Conservation (phyloP, 2,113 vertebrate genomes). For the Crotalus tigris region DNA sequence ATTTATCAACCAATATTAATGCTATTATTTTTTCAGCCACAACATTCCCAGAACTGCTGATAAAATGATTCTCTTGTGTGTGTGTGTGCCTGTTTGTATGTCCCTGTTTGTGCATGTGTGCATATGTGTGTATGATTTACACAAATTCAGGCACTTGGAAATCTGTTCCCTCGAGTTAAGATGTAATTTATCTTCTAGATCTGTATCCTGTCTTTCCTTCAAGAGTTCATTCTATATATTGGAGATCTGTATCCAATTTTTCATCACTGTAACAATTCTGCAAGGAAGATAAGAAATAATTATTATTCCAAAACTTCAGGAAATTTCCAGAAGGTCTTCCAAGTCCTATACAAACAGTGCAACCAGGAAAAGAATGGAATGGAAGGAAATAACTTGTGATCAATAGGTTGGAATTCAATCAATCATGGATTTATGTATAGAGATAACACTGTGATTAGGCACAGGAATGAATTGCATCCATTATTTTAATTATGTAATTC, state of each 20-base stretch:
- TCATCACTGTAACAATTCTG: not conserved
- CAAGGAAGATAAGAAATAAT: not conserved
- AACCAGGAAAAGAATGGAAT: not conserved
- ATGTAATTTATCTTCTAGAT: not conserved
- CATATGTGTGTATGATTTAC: too few relatives aligned
- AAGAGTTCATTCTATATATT: not conserved
- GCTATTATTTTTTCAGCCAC: not conserved
- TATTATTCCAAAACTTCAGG: not conserved
- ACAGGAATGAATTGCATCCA: not conserved
- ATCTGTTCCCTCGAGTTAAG: not conserved
- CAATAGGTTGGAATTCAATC: not conserved
- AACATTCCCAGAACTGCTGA: not conserved
- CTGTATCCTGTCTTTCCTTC: not conserved
- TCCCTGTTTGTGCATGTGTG: too few relatives aligned
- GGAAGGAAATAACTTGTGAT: not conserved
- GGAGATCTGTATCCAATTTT: not conserved
- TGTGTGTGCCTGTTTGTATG: too few relatives aligned
- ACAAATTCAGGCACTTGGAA: not conserved
- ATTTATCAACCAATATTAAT: not conserved
- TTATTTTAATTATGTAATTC: not conserved
- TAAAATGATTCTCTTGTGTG: not conserved
- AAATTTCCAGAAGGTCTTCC: not conserved
- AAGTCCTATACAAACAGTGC: not conserved
- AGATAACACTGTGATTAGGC: not conserved
- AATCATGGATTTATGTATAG: not conserved